Evolutionary conservation across 92 coral and sea anemone species (phyloP), one percentile per base, ranked within the genome.

Genomic region (Heliopora coerulea): DNA sequence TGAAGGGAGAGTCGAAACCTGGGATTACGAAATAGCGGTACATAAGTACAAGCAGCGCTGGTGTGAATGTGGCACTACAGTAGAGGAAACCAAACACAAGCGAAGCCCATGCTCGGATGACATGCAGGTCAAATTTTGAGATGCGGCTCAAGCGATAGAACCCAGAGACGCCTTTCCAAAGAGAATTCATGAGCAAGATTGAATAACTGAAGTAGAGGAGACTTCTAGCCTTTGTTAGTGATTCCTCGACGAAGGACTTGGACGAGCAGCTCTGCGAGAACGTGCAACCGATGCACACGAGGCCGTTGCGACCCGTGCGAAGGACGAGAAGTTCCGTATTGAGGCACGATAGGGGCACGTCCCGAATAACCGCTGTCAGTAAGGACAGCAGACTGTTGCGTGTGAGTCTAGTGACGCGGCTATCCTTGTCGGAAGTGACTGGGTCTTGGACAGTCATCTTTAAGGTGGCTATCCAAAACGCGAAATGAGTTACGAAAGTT

Each of bases 111-210:
- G 96, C 91, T 8, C 99, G 84, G 28, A 95, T 85, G 4, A 84
- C 35, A 20, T 90, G 89, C 17, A 95, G 65, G 18, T 95, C 86
- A 41, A 96, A 95, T 8, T 90, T 84, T 11, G 90, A 91, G 18
- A 82, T 81, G 0, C 99, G 89, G 37, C 91, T 87, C 96, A 96
- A 90, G 49, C 99, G 91, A 68, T 90, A 95, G 57, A 95, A 95
- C 7, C 88, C 89, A 14, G 96, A 89, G 48, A 89, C 84, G 1
- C 96, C 91, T 48, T 92, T 92, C 97, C 97, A 92, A 54, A 89
- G 67, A 0, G 96, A 89, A 13, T 86, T 86, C 19, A 92, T 34
- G 7, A 75, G 77, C 52, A 90, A 83, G 13, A 90, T 92, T 26
- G 82, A 17, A n/a, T 87, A 78, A 3, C 83, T 85, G 19, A 92